Base-by-base conservation (phyloP, 2,113 vertebrate species). In the Siphamia tubifer region DNA sequence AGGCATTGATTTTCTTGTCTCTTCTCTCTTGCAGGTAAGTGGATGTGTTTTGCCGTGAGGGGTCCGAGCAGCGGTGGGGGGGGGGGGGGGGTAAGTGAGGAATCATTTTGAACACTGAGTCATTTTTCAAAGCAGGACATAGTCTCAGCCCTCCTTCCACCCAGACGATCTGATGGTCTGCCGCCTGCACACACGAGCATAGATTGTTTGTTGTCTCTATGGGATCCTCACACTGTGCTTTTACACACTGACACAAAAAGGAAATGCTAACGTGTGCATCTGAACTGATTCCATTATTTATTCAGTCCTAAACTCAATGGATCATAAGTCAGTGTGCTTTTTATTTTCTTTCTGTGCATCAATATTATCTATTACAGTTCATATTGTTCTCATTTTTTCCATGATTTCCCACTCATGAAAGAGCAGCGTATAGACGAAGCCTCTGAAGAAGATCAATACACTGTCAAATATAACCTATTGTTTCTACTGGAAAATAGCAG, bases 21-120 rank as follows among this genome's bases (percentile, higher is more conserved):
- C 68, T 84, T 65, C 60, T 73, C 79, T 90, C 79, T 79, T 81
- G 67, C 83, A 91, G 90, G 91, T 91, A 90, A 92, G 90, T 90
- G 89, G 72, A 79, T 77, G 71, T 84, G 82, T 89, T 87, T 83
- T 83, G 68, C 81, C 58, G 74, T 8, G 3, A 78, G 74, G 86
- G 84, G 71, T 86, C 65, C 30, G 20, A 53, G 77, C 72, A 79
- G 65, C 57, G 67, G 63, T 44, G 79, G 76, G 82, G 75, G 52
- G 82, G 67, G 63, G 40, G 79, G 76, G 82, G 75, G 52, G 82
- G 86, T 86, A 65, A 83, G 85, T 79, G 81, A 53, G 28, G 71
- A 88, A 81, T 86, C 74, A 71, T 79, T 82, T 52, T 74, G 57
- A 81, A 72, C 68, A 66, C 25, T 0, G 17, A 76, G 71, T 81